phyloP scores from a whole-genome alignment of 2,797 vertebrate species.

The Poecile montanus region DNA sequence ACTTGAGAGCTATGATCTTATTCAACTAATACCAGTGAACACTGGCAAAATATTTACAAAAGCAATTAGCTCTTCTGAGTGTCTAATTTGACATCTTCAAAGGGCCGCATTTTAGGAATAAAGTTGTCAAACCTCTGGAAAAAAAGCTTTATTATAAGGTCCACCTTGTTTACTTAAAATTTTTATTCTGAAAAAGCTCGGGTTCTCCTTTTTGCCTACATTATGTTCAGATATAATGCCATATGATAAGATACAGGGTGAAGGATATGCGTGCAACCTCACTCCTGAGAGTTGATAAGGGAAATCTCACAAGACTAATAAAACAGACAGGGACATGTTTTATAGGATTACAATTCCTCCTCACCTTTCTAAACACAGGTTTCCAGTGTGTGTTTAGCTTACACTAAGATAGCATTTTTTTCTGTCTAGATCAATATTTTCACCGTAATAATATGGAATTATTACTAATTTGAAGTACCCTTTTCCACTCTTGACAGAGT shows the following conservation, averaged over 20 bases:
- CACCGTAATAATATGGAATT: not conserved
- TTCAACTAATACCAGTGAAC: not conserved
- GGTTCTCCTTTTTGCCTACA: not conserved
- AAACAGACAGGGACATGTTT: not conserved
- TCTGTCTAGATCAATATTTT: not conserved
- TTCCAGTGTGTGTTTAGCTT: not conserved
- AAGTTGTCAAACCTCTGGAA: not conserved
- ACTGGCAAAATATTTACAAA: conserved; percentile 35
- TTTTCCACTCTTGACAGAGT: not conserved
- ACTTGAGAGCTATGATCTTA: not conserved
- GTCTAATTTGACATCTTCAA: not conserved
- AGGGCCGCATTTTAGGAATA: not conserved
- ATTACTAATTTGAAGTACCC: not conserved
- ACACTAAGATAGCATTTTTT: not conserved
- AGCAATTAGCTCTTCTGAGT: conserved; percentile 26
- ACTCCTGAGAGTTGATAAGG: not conserved
- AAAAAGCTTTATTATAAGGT: not conserved
- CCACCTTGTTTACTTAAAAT: not conserved
- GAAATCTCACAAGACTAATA: not conserved
- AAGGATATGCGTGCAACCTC: rapidly evolving
- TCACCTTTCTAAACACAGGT: not conserved
- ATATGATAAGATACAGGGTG: not conserved
- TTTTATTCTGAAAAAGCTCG: not conserved
- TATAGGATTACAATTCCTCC: not conserved
- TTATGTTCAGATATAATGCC: not conserved